phyloP scores from a whole-genome alignment of 1,140 invertebrate species.

The Drosophila fuyamai region DNA sequence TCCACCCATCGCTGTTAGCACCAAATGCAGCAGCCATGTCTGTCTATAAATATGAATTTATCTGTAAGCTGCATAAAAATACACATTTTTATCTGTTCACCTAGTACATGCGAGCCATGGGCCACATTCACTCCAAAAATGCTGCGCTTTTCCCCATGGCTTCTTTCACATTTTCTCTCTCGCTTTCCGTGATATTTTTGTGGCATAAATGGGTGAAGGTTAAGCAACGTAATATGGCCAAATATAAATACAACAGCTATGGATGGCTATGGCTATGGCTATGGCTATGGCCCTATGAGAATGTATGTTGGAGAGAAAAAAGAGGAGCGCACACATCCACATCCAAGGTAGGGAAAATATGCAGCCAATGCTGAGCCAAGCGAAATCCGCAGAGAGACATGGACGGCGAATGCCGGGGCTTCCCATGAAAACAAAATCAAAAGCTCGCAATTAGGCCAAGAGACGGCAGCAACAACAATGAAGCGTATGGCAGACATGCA shows the following conservation, averaged over 20 bases:
- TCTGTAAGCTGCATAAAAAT: constrained; percentile 10
- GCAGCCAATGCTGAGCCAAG: constrained; percentile 63
- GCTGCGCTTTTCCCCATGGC: constrained; percentile 10
- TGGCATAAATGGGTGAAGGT: constrained; percentile 74
- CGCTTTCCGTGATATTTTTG: constrained; percentile 25
- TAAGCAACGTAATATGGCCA: constrained; percentile 70
- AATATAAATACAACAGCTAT: constrained; percentile 54
- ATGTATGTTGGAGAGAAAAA: constrained; percentile 21
- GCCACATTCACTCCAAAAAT: constrained; percentile 15
- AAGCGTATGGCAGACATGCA: too few species aligned
- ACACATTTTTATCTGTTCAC: constrained; percentile 17
- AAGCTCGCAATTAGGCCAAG: constrained; percentile 80
- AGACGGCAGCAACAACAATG: constrained; percentile 30
- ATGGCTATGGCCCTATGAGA: constrained; percentile 27
- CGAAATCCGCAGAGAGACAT: constrained; percentile 33
- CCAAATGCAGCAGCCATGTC: constrained; percentile 17
- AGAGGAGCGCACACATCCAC: constrained; percentile 38
- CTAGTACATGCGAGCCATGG: neutral
- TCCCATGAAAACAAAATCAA: constrained; percentile 76
- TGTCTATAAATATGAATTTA: constrained; percentile 49
- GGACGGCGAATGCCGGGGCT: constrained; percentile 25
- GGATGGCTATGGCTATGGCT: constrained; percentile 6
- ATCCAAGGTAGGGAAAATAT: constrained; percentile 71
- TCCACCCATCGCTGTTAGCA: constrained; percentile 7
- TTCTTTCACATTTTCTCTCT: constrained; percentile 11